A percentile compares a stretch with the other conserved stretches of the same genome.
These are phyloP conservation scores for Eulemur rubriventer DNA, from an alignment of 2,797 vertebrate genomes.

Conservation along the genomic window DNA sequence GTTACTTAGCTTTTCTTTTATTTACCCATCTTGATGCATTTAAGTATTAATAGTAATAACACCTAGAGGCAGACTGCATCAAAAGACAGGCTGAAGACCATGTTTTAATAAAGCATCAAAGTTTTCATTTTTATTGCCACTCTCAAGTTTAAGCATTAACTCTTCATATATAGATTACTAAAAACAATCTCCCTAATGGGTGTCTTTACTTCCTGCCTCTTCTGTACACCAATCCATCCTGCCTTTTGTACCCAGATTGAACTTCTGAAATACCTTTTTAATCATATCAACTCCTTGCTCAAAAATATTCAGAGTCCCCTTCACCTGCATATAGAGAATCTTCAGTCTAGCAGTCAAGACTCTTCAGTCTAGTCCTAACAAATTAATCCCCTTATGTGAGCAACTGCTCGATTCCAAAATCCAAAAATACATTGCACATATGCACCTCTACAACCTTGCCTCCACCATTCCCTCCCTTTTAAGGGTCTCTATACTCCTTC, in stretches of 20 bases:
- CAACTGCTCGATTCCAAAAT: background rate
- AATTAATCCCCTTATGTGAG: background rate
- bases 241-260: background rate
- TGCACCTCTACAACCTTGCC: background rate
- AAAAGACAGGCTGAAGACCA: background rate
- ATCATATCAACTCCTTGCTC: background rate
- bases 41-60: background rate
- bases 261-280: background rate
- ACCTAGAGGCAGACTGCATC: background rate
- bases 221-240: background rate
- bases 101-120: slow-evolving; percentile 7
- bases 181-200: background rate
- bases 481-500: background rate
- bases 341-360: background rate
- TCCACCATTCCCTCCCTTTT: background rate
- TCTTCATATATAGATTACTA: background rate
- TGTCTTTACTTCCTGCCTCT: background rate
- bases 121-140: background rate
- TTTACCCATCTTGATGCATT: background rate
- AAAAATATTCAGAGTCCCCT: background rate
- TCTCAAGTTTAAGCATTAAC: slow-evolving; percentile 1
- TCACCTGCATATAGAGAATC: background rate
- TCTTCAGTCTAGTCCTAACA: background rate
- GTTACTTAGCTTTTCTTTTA: background rate
- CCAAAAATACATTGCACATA: background rate